These are phyloP conservation scores for Seriola dumerili DNA, from an alignment of 2,113 vertebrate species.

Conservation along the genomic window DNA sequence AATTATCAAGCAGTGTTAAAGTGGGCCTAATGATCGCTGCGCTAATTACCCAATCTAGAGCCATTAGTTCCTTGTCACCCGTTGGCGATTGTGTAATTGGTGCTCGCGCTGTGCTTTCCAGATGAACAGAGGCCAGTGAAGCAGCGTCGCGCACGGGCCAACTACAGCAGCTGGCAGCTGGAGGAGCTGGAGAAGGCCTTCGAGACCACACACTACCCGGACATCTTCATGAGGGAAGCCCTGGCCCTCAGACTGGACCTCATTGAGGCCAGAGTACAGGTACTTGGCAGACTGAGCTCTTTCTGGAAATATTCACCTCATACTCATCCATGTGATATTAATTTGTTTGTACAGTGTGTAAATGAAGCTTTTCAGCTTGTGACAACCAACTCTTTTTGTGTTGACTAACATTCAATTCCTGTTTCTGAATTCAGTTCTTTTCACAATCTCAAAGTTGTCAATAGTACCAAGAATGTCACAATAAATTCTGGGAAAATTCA, in stretches of 20 bases:
- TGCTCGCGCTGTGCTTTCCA: conserved; percentile 81
- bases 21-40: conserved; percentile 81
- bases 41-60: conserved; percentile 86
- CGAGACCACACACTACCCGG: conserved; percentile 88
- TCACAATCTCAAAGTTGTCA: too few relatives aligned
- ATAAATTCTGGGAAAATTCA: background rate
- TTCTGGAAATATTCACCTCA: background rate
- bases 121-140: conserved; percentile 89
- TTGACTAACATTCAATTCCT: too few relatives aligned
- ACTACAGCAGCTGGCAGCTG: conserved; percentile 92
- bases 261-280: conserved; percentile 89
- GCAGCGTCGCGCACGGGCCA: conserved; percentile 89
- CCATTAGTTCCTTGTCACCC: conserved; percentile 86
- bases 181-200: conserved; percentile 90
- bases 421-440: too few relatives aligned
- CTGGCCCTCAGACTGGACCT: conserved; percentile 89
- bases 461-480: background rate
- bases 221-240: conserved; percentile 90
- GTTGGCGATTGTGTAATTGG: conserved; percentile 84
- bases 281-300: conserved; percentile 34
- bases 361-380: background rate
- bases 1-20: conserved; percentile 84
- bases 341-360: background rate
- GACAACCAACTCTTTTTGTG: background rate
- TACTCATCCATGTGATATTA: background rate